phyloP scores from a whole-genome alignment of 1,140 invertebrate species.

The Temnothorax nylanderi region DNA sequence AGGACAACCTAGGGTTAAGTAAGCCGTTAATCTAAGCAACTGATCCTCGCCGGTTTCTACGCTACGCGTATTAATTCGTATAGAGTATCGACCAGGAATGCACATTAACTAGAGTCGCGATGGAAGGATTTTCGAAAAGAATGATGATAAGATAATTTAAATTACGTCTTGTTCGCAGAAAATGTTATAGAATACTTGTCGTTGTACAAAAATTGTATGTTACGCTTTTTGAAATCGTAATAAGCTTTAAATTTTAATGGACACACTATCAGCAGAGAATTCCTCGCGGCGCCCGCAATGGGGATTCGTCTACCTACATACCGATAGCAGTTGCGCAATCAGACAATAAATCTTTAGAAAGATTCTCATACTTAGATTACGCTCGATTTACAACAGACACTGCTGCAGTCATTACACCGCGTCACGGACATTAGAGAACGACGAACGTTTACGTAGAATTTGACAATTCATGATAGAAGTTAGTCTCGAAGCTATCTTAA shows the following conservation, averaged over 20 bases:
- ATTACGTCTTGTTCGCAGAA: not conserved
- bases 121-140: not conserved
- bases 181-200: not conserved
- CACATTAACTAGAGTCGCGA: not conserved
- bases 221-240: slow-evolving; percentile 27
- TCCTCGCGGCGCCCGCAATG: not conserved
- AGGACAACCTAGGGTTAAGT: slow-evolving; percentile 24
- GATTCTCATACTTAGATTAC: slow-evolving; percentile 41
- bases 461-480: slow-evolving; percentile 2
- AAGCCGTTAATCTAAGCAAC: slow-evolving; percentile 31
- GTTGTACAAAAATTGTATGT: slow-evolving; percentile 38
- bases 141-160: not conserved
- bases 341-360: slow-evolving; percentile 58
- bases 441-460: slow-evolving; percentile 8
- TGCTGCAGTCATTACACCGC: not conserved
- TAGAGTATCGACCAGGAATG: not conserved
- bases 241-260: slow-evolving; percentile 27
- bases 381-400: slow-evolving; percentile 13
- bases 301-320: not conserved
- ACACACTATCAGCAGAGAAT: slow-evolving; percentile 4
- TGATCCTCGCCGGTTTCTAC: not conserved
- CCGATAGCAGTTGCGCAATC: slow-evolving; percentile 50
- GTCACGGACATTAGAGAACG: not conserved
- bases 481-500: not conserved
- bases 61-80: slow-evolving; percentile 3